Evolutionary conservation across 1,140 invertebrate species (phyloP), one percentile per base, ranked within the genome.

Genomic region (Melitaea cinxia): DNA sequence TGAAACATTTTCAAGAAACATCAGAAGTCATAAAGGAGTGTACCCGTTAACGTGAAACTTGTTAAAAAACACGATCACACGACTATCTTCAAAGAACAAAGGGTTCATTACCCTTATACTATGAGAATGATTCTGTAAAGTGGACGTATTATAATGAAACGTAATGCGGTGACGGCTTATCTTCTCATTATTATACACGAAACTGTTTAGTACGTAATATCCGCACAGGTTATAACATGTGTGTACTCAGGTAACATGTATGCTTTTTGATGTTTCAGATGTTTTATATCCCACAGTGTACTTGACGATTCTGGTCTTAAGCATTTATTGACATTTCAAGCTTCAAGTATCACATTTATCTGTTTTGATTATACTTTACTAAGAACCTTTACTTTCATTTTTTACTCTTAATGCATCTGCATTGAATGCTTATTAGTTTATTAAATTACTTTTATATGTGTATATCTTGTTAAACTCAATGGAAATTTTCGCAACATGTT

Each of bases 41-140:
- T 37, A 72, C 59, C 68, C 72, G 69, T 75, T 75, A 75, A 61
- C 54, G 26, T 56, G 35, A 71, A 67, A 65, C 66, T 65, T 65
- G 70, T 56, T 67, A 65, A 47, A 59, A 64, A 60, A 50, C 45
- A 53, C 65, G 56, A 68, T 72, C 73, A 66, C 70, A 76, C 63
- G 73, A 65, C 52, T 55, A 50, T 60, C 14, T 61, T 62, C 53
- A 56, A 52, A 67, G 69, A 77, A 75, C 67, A 72, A 74, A 74
- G 63, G 66, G 68, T 70, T 70, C 68, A 61, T 70, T 65, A 71
- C 66, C 57, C 62, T 63, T 64, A 45, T 45, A 66, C 58, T 70
- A 70, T 70, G 50, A 56, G 62, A 65, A 70, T 50, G 37, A 14
- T 47, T 73, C 39, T 66, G 60, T 59, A 26, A 62, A 58, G 24